Conservation (phyloP, 2,113 vertebrate genomes). For the Oceanodroma tethys region DNA sequence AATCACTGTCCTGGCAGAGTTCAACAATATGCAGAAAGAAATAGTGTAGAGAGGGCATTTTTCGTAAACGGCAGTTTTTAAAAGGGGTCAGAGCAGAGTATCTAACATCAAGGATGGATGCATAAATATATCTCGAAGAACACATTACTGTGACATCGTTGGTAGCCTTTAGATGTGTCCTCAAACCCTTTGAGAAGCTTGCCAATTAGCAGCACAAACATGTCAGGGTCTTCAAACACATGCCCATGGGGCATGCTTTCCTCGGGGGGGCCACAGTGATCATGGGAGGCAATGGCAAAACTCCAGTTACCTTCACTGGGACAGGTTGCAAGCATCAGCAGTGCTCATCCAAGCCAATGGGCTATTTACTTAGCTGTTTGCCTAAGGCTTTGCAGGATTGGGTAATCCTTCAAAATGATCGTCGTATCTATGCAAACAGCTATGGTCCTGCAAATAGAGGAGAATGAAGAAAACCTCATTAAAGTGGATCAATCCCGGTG, state of each 20-base stretch:
- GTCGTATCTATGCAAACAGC: neutral
- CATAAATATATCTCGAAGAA: neutral
- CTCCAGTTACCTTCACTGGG: neutral
- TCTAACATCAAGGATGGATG: neutral
- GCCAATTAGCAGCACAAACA: neutral
- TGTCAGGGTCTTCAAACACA: rapidly evolving
- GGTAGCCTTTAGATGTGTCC: neutral
- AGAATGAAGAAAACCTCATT: neutral
- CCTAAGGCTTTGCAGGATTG: neutral
- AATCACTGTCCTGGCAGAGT: neutral
- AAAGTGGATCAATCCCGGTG: neutral
- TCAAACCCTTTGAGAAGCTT: neutral
- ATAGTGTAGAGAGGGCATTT: neutral
- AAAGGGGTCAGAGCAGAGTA: neutral
- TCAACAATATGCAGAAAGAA: neutral
- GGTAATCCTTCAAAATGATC: neutral
- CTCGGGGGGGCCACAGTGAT: rapidly evolving
- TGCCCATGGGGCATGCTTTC: rapidly evolving
- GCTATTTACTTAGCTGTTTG: neutral
- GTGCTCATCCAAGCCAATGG: neutral
- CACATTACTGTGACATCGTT: neutral
- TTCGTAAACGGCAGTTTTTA: neutral
- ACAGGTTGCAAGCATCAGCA: neutral
- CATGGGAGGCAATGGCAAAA: neutral
- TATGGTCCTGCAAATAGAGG: neutral